Conservation (phyloP, 2,113 vertebrate species). For the Pica pica region DNA sequence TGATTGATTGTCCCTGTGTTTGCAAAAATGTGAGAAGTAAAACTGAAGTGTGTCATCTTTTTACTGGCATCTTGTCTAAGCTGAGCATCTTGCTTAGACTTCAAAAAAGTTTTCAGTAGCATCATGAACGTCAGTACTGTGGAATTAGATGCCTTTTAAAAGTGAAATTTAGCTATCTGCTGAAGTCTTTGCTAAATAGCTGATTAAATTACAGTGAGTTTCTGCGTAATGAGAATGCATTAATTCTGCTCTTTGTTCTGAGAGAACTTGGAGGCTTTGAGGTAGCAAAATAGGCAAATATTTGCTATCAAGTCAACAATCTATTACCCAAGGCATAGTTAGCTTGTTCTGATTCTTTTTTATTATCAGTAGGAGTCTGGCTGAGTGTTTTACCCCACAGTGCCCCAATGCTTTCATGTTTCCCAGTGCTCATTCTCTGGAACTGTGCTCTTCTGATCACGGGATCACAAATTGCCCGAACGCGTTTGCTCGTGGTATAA, state of each 20-base stretch:
- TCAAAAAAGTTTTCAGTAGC: not conserved
- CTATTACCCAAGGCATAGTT: not conserved
- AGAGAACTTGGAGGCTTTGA: not conserved
- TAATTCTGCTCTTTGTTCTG: slow-evolving; percentile 25
- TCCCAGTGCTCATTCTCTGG: not conserved
- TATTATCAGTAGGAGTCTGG: not conserved
- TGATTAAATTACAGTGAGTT: not conserved
- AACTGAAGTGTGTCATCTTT: not conserved
- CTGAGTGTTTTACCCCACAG: not conserved
- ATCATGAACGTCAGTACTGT: not conserved
- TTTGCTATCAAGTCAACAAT: slow-evolving; percentile 2
- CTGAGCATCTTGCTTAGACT: slow-evolving; percentile 11
- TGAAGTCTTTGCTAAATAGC: not conserved
- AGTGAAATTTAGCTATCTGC: slow-evolving; percentile 19
- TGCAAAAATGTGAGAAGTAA: slow-evolving; percentile 9
- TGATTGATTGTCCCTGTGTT: not conserved
- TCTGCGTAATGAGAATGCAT: not conserved
- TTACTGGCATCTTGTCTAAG: slow-evolving; percentile 19
- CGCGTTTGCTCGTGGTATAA: not conserved
- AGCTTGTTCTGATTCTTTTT: not conserved
- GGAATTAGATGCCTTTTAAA: slow-evolving; percentile 6
- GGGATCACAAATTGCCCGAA: not conserved
- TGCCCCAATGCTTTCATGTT: not conserved
- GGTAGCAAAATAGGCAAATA: not conserved
- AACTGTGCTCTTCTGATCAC: not conserved